A percentile compares a stretch with the other conserved stretches of the same genome.
Evolutionary conservation across 1,140 invertebrate species (phyloP).

Genomic region (Drosophila sp.): DNA sequence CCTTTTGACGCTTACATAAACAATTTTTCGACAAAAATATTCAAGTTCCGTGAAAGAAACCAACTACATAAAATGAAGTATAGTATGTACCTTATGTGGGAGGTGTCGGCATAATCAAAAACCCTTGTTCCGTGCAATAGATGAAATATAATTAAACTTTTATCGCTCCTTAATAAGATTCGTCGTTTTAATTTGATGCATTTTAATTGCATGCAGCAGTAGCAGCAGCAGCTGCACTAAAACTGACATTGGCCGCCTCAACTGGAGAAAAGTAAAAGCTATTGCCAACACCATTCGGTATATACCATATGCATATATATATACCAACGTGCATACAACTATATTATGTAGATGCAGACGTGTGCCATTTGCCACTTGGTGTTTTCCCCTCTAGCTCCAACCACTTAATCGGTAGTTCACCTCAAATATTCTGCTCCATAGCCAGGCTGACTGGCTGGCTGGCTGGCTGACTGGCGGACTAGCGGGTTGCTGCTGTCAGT

Average conservation of each 20-base stretch:
- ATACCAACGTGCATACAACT: constrained; percentile 14
- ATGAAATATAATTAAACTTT: constrained; percentile 17
- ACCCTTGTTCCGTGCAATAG: constrained; percentile 2
- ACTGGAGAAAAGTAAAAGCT: constrained; percentile 27
- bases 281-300: constrained; percentile 7
- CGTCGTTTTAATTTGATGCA: constrained; percentile 15
- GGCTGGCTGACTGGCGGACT: constrained; percentile 5
- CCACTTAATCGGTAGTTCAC: constrained; percentile 58
- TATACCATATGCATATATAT: neutral
- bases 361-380: constrained; percentile 17
- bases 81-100: neutral
- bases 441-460: constrained; percentile 5
- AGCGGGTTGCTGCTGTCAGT: constrained; percentile 24
- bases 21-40: neutral
- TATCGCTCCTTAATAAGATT: constrained; percentile 19
- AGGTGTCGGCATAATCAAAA: neutral
- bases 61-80: neutral
- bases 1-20: constrained; percentile 12
- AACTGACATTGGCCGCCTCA: constrained; percentile 22
- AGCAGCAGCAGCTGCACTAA: constrained; percentile 10
- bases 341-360: constrained; percentile 17
- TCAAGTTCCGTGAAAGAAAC: neutral
- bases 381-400: constrained; percentile 36
- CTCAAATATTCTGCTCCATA: constrained; percentile 36
- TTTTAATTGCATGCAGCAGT: constrained; percentile 19